Evolutionary conservation across 2,113 vertebrate species (phyloP).

Genomic region (Pogona vitticeps): DNA sequence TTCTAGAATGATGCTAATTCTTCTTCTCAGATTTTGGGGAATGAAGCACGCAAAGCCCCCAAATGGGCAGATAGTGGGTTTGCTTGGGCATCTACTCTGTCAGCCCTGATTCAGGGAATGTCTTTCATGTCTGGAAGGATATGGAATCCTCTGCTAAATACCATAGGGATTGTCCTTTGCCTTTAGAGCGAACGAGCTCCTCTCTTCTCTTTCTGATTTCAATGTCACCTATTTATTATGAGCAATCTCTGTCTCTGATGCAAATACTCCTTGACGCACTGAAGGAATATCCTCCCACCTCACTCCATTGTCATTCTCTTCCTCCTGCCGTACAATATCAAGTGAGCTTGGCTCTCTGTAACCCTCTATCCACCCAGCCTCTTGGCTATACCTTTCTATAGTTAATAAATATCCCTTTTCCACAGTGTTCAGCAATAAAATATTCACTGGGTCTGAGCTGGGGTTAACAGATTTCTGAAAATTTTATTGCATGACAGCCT

Average conservation of each 20-base stretch:
- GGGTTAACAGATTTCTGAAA: slow-evolving; percentile 96
- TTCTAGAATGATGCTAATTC: not conserved
- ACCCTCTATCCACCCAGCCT: slow-evolving; percentile 69
- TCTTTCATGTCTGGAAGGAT: slow-evolving; percentile 31
- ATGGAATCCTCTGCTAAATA: not conserved
- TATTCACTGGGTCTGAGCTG: slow-evolving; percentile 91
- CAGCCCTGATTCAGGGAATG: slow-evolving; percentile 31
- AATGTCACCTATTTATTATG: not conserved
- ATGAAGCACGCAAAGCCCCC: not conserved
- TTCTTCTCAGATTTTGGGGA: slow-evolving; percentile 4
- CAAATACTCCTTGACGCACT: slow-evolving; percentile 33
- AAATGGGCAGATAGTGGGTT: not conserved
- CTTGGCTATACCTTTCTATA: slow-evolving; percentile 82
- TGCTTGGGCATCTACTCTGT: not conserved
- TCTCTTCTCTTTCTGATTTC: slow-evolving; percentile 33
- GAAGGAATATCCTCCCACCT: slow-evolving; percentile 18
- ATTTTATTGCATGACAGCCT: slow-evolving; percentile 92
- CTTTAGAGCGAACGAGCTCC: not conserved
- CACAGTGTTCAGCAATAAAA: slow-evolving; percentile 86
- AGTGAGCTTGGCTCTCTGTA: slow-evolving; percentile 41
- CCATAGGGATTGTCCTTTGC: not conserved
- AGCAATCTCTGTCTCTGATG: slow-evolving; percentile 32
- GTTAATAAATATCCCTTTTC: slow-evolving; percentile 87
- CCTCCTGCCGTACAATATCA: slow-evolving; percentile 43
- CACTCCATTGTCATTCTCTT: slow-evolving; percentile 2